Evolutionary conservation across 2,888 invertebrate genomes (phyloP), one percentile per base, ranked within the genome.

Genomic region (Caenorhabditis virilis): DNA sequence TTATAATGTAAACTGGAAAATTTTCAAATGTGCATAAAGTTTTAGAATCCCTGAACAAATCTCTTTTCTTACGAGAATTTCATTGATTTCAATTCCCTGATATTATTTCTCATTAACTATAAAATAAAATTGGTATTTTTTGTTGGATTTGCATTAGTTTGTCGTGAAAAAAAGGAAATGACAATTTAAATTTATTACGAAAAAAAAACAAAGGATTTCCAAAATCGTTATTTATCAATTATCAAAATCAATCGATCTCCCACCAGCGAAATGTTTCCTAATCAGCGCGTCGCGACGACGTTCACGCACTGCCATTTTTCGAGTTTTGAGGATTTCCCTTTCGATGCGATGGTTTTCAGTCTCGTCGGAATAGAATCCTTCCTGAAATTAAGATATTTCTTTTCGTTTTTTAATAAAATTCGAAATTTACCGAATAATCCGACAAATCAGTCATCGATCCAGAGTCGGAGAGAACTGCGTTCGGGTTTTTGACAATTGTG

Each of bases 381-480:
- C 11, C 43, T 45, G 43, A 7, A 45, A 45, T 41, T 20, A 41
- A 41, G 9, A 5, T 7, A 41, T 15, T 20, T 25, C 25, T 9
- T 23, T 13, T 42, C 11, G 25, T 11, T 16, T 18, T 39, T 39
- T 39, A 6, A 18, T 9, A 39, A 16, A 20, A 39, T 36, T 20
- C 16, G 13, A 42, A 42, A 9, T 13, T 23, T 23, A 45, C 43
- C 27, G 43, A 27, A 16, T 27, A 4, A 27, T 45, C 43, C 2
- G 43, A 45, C 4, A 45, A 16, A 45, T 45, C 43, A 27, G 43
- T 45, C 27, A 27, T 27, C 7, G 43, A 45, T 42, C 42, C 42
- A 5, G 42, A 23, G 2, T 42, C 42, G 23, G 7, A 23, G 5
- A 9, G 42, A 5, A 16, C 3, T 13, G 22, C 23, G 7, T 9